Percentiles rank a stretch among this genome's conserved stretches.
These are phyloP conservation scores for Nebria ingens DNA, from an alignment of 1,140 invertebrate genomes.

Conservation along the genomic window DNA sequence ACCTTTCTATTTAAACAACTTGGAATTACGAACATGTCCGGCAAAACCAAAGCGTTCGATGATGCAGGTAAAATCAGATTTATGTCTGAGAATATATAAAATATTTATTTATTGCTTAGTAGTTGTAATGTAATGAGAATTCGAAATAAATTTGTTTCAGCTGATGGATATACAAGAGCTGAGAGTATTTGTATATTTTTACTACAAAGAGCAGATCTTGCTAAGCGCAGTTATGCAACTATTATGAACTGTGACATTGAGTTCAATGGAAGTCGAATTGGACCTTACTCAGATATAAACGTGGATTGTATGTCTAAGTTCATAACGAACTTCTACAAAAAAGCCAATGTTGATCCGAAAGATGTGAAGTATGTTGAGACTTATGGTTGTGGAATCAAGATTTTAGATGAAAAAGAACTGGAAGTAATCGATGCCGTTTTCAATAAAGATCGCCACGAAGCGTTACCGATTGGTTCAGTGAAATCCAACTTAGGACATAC, in stretches of 20 bases:
- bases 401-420: constrained; percentile 28
- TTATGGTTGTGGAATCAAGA: constrained; percentile 46
- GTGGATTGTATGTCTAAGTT: constrained; percentile 37
- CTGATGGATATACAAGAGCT: constrained; percentile 62
- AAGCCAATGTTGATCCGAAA: constrained; percentile 48
- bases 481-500: constrained; percentile 71
- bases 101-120: neutral
- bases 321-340: constrained; percentile 49
- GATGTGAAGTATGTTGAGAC: constrained; percentile 61
- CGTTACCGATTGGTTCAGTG: constrained; percentile 62
- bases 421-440: constrained; percentile 43
- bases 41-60: constrained; percentile 61
- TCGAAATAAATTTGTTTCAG: constrained; percentile 45
- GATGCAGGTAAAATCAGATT: constrained; percentile 43
- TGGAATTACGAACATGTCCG: constrained; percentile 52
- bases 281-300: constrained; percentile 42
- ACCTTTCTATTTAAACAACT: constrained; percentile 48
- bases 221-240: constrained; percentile 62
- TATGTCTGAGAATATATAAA: constrained; percentile 2
- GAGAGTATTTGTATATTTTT: constrained; percentile 72
- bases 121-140: neutral
- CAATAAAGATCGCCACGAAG: constrained; percentile 36
- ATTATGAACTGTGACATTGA: constrained; percentile 49
- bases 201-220: constrained; percentile 69
- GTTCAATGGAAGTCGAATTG: constrained; percentile 50